Conservation (phyloP, 1,140 invertebrate genomes). For the Drosophila baimaii region DNA sequence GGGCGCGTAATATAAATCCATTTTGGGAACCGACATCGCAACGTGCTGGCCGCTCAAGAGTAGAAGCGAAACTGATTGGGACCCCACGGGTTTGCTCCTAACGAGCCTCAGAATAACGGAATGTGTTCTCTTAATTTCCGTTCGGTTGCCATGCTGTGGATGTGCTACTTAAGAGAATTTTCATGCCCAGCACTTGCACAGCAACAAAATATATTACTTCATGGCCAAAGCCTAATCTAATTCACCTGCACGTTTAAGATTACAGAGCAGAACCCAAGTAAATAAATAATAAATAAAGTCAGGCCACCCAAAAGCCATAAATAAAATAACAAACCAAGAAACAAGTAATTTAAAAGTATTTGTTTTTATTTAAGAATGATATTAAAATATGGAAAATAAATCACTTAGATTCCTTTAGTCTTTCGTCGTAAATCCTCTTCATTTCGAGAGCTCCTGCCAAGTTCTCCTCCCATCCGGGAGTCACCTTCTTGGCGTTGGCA, state of each 20-base stretch:
- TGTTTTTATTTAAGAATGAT: background rate
- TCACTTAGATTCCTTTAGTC: background rate
- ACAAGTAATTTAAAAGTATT: background rate
- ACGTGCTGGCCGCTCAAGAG: background rate
- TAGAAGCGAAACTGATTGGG: conserved; percentile 7
- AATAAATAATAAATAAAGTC: background rate
- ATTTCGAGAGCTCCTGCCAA: conserved; percentile 20
- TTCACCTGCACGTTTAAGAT: background rate
- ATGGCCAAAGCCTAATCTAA: background rate
- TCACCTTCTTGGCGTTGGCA: conserved; percentile 39
- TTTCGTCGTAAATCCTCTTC: background rate
- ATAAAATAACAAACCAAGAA: background rate
- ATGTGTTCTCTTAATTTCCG: conserved; percentile 1
- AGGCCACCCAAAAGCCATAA: no score
- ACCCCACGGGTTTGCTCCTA: background rate
- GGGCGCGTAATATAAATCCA: conserved; percentile 55
- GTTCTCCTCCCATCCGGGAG: conserved; percentile 60
- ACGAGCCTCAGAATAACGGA: background rate
- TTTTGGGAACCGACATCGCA: conserved; percentile 51
- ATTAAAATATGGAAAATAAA: background rate
- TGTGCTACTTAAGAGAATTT: conserved; percentile 1
- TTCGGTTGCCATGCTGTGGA: background rate
- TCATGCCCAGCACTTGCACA: background rate
- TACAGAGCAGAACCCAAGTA: background rate
- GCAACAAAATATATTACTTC: background rate